Evolutionary conservation across 2,888 invertebrate genomes (phyloP), one percentile per base, ranked within the genome.

Genomic region (Parasteatoda lunata): DNA sequence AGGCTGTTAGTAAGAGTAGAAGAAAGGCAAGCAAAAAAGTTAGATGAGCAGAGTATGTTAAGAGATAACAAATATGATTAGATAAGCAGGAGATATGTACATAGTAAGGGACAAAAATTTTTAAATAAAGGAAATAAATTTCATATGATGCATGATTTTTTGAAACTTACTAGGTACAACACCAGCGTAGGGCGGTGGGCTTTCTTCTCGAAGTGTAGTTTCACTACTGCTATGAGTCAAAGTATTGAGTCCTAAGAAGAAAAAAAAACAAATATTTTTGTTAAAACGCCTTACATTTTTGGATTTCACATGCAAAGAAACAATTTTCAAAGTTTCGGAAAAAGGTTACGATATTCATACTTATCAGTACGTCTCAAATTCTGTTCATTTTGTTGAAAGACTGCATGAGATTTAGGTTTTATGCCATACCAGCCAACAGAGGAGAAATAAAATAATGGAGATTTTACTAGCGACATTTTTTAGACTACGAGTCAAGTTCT

Each of bases 181-280:
- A 9, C 85, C 88, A 49, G 85, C 75, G 66, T 85, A 88, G 30
- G 85, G 79, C 64, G 88, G 88, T 8, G 88, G 84, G 49, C 76
- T 81, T 59, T 85, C 84, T 54, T 88, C 88, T 9, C 75, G 78
- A 7, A 85, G 51, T 30, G 81, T 79, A 13, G 75, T 71, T 59
- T 85, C 85, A 79, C 82, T 85, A 68, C 78, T 85, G 71, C 81
- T 82, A 30, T 81, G 64, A 47, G 75, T 79, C 69, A 88, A 45
- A 30, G 77, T 84, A 64, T 66, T 84, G n/a, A 88, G 15, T 52
- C 78, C 88, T 88, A 6, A 79, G 75, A 59, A 75, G 54, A n/a
- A 51, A 65, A 30, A 2, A 30, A 30, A 30, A 30, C 30, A 30
- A 30, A 30, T 30, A 0, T 30, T 30, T 30, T 30, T 30, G 30